phyloP scores from a whole-genome alignment of 2,113 vertebrate species.

The Cyrtonyx montezumae region DNA sequence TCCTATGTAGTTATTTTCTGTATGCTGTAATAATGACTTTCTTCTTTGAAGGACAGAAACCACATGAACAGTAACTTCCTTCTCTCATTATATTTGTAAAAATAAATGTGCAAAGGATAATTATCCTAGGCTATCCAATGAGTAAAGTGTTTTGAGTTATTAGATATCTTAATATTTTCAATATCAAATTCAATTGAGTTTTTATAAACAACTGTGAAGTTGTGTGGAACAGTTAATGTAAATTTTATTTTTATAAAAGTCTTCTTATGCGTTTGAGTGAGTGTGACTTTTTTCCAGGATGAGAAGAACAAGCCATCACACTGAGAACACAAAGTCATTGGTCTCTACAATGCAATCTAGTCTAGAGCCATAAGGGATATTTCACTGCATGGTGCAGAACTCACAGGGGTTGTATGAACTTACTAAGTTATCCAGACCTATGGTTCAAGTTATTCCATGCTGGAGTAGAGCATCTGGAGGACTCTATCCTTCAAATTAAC shows the following conservation, averaged over 20 bases:
- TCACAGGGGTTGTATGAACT: not conserved
- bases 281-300: not conserved
- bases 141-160: not conserved
- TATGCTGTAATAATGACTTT: constrained; percentile 83
- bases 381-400: not conserved
- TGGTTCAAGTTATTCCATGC: not conserved
- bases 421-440: not conserved
- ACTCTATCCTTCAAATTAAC: not conserved
- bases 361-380: not conserved
- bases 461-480: not conserved
- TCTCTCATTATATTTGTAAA: not conserved
- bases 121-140: not conserved
- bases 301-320: not conserved
- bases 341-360: not conserved
- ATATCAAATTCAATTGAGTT: constrained; percentile 11
- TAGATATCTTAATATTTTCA: constrained; percentile 23
- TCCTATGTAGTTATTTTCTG: constrained; percentile 77
- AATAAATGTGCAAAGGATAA: constrained; percentile 15
- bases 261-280: not conserved
- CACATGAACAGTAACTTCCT: constrained; percentile 75
- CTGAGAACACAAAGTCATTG: not conserved
- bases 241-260: constrained; percentile 63
- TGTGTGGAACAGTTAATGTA: not conserved
- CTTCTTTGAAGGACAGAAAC: constrained; percentile 80
- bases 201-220: constrained; percentile 1